phyloP scores from a whole-genome alignment of 2,797 vertebrate species.

The Iguana delicatissima region DNA sequence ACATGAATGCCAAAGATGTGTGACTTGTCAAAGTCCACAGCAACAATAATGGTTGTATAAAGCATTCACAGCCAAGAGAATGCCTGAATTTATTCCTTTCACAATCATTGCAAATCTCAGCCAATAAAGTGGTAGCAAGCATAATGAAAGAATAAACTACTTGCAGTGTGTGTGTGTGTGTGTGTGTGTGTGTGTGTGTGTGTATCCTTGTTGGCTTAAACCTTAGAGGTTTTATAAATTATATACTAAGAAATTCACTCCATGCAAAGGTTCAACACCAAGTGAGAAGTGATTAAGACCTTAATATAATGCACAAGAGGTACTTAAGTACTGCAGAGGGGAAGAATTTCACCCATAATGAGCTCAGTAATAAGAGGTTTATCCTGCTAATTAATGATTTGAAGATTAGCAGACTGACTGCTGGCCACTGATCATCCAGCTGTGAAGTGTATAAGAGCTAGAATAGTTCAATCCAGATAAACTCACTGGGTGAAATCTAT shows the following conservation, averaged over 20 bases:
- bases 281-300: constrained; percentile 44
- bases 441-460: constrained; percentile 40
- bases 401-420: constrained; percentile 54
- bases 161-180: background rate
- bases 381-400: constrained; percentile 58
- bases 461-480: constrained; percentile 41
- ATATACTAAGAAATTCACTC: constrained; percentile 36
- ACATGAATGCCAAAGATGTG: background rate
- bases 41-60: background rate
- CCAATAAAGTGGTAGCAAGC: constrained; percentile 15
- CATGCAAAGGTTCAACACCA: constrained; percentile 29
- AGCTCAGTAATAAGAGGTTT: constrained; percentile 57
- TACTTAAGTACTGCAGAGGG: constrained; percentile 47
- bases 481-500: constrained; percentile 42
- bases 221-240: constrained; percentile 39
- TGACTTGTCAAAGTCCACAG: background rate
- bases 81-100: background rate
- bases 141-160: constrained; percentile 23
- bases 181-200: background rate
- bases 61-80: background rate
- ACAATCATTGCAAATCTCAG: background rate
- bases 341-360: constrained; percentile 41
- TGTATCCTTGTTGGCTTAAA: constrained; percentile 15
- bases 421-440: constrained; percentile 38
- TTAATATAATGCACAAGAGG: constrained; percentile 52